Evolutionary conservation across 2,113 vertebrate genomes (phyloP), one percentile per base, ranked within the genome.

Genomic region (Anser brachyrhynchus): DNA sequence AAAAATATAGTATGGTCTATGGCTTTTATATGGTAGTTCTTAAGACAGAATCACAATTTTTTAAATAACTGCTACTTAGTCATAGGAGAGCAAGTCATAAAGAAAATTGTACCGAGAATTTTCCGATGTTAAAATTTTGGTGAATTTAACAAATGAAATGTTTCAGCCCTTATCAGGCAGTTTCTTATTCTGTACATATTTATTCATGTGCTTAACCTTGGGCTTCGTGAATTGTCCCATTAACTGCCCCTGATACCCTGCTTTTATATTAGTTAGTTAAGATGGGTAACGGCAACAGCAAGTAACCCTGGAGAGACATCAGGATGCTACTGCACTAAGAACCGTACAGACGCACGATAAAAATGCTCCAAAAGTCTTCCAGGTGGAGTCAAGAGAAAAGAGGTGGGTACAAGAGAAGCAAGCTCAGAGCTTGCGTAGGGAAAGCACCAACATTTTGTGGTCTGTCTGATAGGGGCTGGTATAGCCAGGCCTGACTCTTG

Each of bases 141-240:
- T 86, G 84, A 28, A 28, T 89, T 55, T 51, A 75, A 59, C 37
- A 75, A 75, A 81, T 65, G 43, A 49, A 92, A 90, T 33, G 57
- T 65, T 90, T 80, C 79, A 44, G 90, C 76, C 72, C 84, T 39
- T 66, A 86, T 78, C 84, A 82, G 81, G 74, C 92, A 91, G 70
- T 61, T 58, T 61, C 35, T 89, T 70, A 44, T 49, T 85, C 69
- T 66, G 64, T 41, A 41, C 49, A 2, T 74, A 84, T 94, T 97
- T 94, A 93, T 94, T 90, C 83, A 73, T 65, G 87, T 31, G 66
- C 73, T 97, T 94, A 92, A 94, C 90, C 89, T 14, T 86, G 88
- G 80, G 35, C 80, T 75, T 86, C 29, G 67, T 62, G 86, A 95
- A 88, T 72, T 76, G 90, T 75, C 49, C 88, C 83, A 8, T 6